A percentile compares a stretch with the other conserved stretches of the same genome.
Conservation (phyloP, 2,888 invertebrate species). For the Eudemis profundana region DNA sequence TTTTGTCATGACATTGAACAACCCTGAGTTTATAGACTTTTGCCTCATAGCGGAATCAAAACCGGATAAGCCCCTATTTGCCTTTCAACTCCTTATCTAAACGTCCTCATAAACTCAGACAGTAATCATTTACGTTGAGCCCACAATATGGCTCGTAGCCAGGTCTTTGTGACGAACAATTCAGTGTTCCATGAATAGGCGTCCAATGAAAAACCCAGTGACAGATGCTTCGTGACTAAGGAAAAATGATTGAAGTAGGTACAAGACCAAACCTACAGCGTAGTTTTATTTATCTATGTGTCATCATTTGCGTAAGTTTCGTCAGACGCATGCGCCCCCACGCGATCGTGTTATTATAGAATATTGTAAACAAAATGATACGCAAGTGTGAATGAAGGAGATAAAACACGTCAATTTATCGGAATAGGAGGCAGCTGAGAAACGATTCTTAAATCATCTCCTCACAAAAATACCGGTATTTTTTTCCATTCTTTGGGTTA, state of each 20-base stretch:
- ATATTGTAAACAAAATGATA: slow-evolving; percentile 45
- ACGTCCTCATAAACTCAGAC: slow-evolving; percentile 17
- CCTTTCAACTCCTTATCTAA: slow-evolving; percentile 20
- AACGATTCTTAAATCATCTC: slow-evolving; percentile 11
- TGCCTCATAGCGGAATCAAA: background rate
- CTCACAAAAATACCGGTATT: too few relatives aligned
- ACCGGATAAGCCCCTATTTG: slow-evolving; percentile 13
- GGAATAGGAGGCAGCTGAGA: background rate
- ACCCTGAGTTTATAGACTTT: slow-evolving; percentile 1
- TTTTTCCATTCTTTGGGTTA: too few relatives aligned
- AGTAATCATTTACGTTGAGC: slow-evolving; percentile 5
- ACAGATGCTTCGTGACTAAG: slow-evolving; percentile 2
- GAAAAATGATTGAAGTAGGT: slow-evolving; percentile 13
- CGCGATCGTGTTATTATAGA: slow-evolving; percentile 36
- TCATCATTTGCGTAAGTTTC: slow-evolving; percentile 40
- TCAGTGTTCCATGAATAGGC: slow-evolving; percentile 28
- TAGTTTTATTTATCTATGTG: slow-evolving; percentile 34
- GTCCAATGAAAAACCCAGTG: slow-evolving; percentile 20
- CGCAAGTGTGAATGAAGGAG: slow-evolving; percentile 43
- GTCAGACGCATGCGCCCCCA: slow-evolving; percentile 42
- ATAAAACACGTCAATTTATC: slow-evolving; percentile 14
- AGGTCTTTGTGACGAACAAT: slow-evolving; percentile 22
- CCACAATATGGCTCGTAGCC: slow-evolving; percentile 24
- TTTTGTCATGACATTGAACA: background rate
- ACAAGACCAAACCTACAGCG: slow-evolving; percentile 5